These are phyloP conservation scores for Onchidella celtica DNA, from an alignment of 2,888 invertebrate genomes.

Conservation along the genomic window DNA sequence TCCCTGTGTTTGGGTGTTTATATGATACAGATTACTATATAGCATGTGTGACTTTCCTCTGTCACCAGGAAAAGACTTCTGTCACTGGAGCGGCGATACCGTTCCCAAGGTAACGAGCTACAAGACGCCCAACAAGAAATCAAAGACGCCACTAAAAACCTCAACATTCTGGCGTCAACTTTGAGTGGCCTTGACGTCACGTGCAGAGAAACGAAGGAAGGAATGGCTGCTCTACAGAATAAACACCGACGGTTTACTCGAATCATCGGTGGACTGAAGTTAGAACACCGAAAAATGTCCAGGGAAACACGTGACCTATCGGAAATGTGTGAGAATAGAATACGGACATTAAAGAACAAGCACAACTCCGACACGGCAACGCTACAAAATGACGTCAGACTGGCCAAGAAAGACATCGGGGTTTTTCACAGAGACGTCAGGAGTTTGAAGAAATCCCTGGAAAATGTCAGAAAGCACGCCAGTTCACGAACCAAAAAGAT, in stretches of 20 bases:
- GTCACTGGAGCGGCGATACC: neutral
- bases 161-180: too few relatives aligned
- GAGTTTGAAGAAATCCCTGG: neutral
- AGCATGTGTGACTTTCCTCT: too few relatives aligned
- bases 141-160: neutral
- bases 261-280: neutral
- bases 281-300: neutral
- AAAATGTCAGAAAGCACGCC: neutral
- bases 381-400: neutral
- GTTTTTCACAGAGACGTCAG: neutral
- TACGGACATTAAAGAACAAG: neutral
- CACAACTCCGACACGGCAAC: neutral
- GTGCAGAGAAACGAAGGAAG: neutral
- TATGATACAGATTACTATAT: too few relatives aligned
- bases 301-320: neutral
- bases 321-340: neutral
- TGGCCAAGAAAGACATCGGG: neutral
- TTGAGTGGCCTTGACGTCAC: neutral
- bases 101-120: neutral
- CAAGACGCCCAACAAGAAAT: neutral
- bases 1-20: too few relatives aligned
- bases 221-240: neutral
- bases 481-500: neutral
- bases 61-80: neutral
- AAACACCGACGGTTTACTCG: neutral